These are phyloP conservation scores for Tetanocera ferruginea DNA, from an alignment of 2,888 invertebrate genomes.

Conservation along the genomic window DNA sequence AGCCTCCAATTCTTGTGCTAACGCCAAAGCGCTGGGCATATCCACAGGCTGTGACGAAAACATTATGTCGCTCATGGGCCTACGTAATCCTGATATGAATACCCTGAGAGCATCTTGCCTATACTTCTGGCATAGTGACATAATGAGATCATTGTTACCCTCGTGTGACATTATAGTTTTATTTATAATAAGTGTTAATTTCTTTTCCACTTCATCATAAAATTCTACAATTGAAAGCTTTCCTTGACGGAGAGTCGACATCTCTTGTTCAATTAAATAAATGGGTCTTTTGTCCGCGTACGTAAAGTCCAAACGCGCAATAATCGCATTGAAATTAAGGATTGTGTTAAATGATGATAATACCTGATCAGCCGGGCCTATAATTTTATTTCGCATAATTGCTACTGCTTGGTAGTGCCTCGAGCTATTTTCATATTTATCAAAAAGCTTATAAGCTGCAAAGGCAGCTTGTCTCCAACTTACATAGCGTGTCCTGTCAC, in stretches of 20 bases:
- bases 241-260: no score
- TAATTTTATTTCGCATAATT: constrained; percentile 38
- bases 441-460: constrained; percentile 34
- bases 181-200: background rate
- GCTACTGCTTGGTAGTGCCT: constrained; percentile 26
- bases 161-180: background rate
- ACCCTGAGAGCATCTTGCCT: no score
- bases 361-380: constrained; percentile 24
- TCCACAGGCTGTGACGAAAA: no score
- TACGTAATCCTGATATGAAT: constrained; percentile 40
- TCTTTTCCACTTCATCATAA: background rate
- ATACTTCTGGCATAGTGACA: no score
- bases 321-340: background rate
- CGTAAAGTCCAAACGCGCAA: no score
- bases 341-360: constrained; percentile 34
- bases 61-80: constrained; percentile 38
- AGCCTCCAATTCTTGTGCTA: constrained; percentile 29
- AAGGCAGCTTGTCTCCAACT: constrained; percentile 37
- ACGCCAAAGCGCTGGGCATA: no score
- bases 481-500: background rate
- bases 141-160: no score
- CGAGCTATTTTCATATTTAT: constrained; percentile 21
- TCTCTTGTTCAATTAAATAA: no score
- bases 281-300: no score
- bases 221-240: background rate